A percentile compares a stretch with the other conserved stretches of the same genome.
These are phyloP conservation scores for Heteromormyrus szaboi DNA, from an alignment of 2,797 vertebrate species.

Conservation along the genomic window DNA sequence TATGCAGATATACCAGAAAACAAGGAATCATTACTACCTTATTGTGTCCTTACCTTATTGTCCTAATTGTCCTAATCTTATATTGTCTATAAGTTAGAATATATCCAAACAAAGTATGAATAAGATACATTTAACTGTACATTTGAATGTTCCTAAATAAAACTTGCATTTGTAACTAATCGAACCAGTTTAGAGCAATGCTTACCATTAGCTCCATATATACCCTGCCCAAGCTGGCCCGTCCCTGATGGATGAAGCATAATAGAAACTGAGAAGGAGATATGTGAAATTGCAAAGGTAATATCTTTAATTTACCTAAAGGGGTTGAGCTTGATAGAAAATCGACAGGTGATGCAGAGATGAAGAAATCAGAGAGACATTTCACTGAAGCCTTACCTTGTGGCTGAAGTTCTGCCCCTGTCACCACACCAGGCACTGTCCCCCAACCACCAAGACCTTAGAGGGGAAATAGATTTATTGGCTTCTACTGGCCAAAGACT, in stretches of 20 bases:
- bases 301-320: background rate
- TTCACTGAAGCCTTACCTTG: constrained; percentile 66
- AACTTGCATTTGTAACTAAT: background rate
- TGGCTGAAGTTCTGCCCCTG: constrained; percentile 73
- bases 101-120: background rate
- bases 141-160: background rate
- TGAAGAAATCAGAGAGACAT: background rate
- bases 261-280: background rate
- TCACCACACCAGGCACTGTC: constrained; percentile 86
- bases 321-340: background rate
- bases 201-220: constrained; percentile 2
- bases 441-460: constrained; percentile 66
- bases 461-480: background rate
- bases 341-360: background rate
- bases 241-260: constrained; percentile 2
- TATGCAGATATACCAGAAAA: background rate
- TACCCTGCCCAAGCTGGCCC: constrained; percentile 37
- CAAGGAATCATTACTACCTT: background rate
- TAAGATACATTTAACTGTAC: background rate
- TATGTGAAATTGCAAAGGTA: background rate
- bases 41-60: background rate
- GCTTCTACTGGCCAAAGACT: background rate
- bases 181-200: background rate
- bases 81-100: background rate
- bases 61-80: background rate